phyloP scores from a whole-genome alignment of 2,113 vertebrate genomes.

The Rhegmatorhina hoffmannsi region DNA sequence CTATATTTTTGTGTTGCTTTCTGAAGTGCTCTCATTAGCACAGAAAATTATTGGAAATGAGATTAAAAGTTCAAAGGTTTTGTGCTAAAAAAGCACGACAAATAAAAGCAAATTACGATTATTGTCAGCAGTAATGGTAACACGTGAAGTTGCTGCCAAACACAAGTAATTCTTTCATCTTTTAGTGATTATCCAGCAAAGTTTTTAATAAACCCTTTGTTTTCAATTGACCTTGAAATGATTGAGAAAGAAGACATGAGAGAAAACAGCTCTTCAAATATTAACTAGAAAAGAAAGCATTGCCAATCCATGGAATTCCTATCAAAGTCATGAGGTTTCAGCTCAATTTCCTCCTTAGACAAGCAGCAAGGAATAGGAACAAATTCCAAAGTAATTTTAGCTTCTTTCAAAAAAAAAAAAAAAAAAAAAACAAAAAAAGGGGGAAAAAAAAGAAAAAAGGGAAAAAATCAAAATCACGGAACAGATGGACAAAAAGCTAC shows the following conservation, averaged over 20 bases:
- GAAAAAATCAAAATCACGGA: background rate
- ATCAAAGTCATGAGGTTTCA: background rate
- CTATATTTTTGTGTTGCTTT: background rate
- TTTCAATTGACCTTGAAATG: background rate
- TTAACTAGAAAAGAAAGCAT: background rate
- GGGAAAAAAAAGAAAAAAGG: background rate
- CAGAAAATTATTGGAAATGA: background rate
- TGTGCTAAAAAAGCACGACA: background rate
- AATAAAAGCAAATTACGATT: background rate
- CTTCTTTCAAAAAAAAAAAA: background rate
- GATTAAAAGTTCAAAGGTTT: background rate
- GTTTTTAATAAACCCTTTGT: background rate
- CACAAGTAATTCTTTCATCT: background rate
- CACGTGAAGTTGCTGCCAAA: background rate
- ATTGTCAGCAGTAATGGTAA: background rate
- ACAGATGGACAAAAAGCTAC: constrained; percentile 33
- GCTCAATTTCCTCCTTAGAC: background rate
- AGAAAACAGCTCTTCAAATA: background rate
- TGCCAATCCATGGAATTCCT: background rate
- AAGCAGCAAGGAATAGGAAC: background rate
- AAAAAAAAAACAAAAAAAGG: background rate
- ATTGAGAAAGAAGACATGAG: background rate
- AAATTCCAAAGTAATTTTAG: constrained; percentile 1
- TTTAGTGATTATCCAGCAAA: background rate
- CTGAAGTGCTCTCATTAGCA: background rate